These are phyloP conservation scores for Phrynosoma platyrhinos DNA, from an alignment of 2,113 vertebrate genomes.

Conservation along the genomic window DNA sequence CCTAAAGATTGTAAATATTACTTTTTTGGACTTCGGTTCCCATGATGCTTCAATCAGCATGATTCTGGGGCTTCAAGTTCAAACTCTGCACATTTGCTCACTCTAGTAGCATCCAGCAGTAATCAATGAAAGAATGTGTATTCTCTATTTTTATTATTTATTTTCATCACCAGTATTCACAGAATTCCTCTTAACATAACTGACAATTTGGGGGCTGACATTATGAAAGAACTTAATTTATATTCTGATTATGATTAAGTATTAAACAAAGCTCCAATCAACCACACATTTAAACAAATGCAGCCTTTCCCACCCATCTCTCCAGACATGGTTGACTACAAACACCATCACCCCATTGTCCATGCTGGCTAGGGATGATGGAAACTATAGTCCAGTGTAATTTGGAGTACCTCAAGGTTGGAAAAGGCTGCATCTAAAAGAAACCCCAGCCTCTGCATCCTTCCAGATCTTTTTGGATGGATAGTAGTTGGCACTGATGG, in stretches of 20 bases:
- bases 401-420: background rate
- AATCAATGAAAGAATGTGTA: background rate
- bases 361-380: background rate
- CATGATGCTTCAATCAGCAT: too few species aligned
- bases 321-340: background rate
- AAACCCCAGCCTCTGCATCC: background rate
- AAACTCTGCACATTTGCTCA: too few species aligned
- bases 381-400: background rate
- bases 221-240: background rate
- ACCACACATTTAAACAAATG: background rate
- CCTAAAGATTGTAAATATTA: too few species aligned
- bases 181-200: too few species aligned
- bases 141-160: background rate
- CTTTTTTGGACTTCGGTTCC: too few species aligned
- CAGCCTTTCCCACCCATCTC: background rate
- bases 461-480: background rate
- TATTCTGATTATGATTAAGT: background rate
- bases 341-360: background rate
- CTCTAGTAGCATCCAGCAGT: background rate
- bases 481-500: background rate
- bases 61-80: too few species aligned
- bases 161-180: constrained; percentile 1
- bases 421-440: background rate
- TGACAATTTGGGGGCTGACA: background rate
- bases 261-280: background rate